These are phyloP conservation scores for Paratrypauchen microcephalus DNA, from an alignment of 2,797 vertebrate species.

Conservation along the genomic window DNA sequence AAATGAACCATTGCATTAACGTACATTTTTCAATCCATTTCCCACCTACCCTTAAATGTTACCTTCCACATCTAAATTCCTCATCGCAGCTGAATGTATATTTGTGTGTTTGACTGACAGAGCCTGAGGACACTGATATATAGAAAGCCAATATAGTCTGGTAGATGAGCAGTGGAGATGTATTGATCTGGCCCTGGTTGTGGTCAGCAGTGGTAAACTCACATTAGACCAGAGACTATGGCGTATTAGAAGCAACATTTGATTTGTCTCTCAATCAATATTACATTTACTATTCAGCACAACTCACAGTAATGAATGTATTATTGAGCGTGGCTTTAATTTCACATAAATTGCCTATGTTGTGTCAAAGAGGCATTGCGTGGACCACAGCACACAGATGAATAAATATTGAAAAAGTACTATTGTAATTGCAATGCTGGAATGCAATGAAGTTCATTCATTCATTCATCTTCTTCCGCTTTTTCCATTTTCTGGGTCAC, in stretches of 20 bases:
- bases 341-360: not conserved
- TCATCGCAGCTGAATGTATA: not conserved
- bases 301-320: not conserved
- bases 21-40: not conserved
- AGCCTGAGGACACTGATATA: not conserved
- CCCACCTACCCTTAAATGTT: too few species aligned
- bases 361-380: not conserved
- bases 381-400: not conserved
- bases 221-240: not conserved
- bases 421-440: too few species aligned
- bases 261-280: not conserved
- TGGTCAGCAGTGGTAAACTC: not conserved
- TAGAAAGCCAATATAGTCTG: constrained; percentile 1
- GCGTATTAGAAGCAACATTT: not conserved
- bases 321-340: not conserved
- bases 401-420: too few species aligned
- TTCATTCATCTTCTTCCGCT: too few species aligned
- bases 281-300: not conserved
- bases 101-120: constrained; percentile 1
- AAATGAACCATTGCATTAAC: not conserved
- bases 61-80: too few species aligned
- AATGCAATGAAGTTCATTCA: too few species aligned
- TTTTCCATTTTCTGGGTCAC: too few species aligned
- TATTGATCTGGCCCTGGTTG: constrained; percentile 1
- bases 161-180: constrained; percentile 3